phyloP scores from a whole-genome alignment of 1,140 invertebrate genomes.

The Vanessa tameamea region DNA sequence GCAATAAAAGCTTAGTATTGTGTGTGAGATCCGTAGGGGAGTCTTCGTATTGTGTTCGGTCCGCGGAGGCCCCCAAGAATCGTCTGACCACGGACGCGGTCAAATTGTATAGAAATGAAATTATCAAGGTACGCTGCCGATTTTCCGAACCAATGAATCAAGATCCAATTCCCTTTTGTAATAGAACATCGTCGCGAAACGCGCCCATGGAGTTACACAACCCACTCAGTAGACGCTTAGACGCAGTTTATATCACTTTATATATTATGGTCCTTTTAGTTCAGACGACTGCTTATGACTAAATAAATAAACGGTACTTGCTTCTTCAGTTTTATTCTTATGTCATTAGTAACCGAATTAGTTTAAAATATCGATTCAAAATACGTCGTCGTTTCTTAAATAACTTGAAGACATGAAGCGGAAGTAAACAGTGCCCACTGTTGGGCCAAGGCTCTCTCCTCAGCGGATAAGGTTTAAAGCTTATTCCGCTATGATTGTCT shows the following conservation, averaged over 20 bases:
- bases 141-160: conserved; percentile 81
- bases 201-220: conserved; percentile 72
- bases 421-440: too few relatives aligned
- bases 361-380: too few relatives aligned
- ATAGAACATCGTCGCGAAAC: conserved; percentile 79
- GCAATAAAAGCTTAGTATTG: conserved; percentile 81
- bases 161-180: conserved; percentile 81
- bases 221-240: conserved; percentile 72
- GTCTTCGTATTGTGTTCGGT: conserved; percentile 72
- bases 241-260: conserved; percentile 54
- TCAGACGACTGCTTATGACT: conserved; percentile 38
- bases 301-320: neutral
- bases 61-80: conserved; percentile 72
- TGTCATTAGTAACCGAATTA: neutral
- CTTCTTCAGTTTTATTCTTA: neutral
- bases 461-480: too few relatives aligned
- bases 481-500: too few relatives aligned
- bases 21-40: conserved; percentile 74
- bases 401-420: too few relatives aligned
- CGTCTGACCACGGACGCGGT: conserved; percentile 78
- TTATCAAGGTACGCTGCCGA: conserved; percentile 81
- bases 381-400: too few relatives aligned
- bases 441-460: too few relatives aligned
- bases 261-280: conserved; percentile 49
- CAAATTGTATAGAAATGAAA: conserved; percentile 81